Conservation (phyloP, 2,113 vertebrate genomes). For the Machaerirhynchus nigripectus region DNA sequence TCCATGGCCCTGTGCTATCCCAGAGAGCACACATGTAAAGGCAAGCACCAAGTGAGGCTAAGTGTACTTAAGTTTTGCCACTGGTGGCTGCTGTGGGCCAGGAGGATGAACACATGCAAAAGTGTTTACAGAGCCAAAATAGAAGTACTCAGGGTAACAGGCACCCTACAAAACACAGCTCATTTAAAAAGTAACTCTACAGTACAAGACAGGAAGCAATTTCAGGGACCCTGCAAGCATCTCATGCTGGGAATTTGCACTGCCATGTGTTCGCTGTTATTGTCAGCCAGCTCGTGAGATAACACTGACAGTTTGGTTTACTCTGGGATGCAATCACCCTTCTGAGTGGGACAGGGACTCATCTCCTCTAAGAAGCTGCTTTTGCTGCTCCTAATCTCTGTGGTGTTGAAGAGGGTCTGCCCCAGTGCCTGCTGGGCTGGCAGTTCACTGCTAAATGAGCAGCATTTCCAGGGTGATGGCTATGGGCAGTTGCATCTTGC, state of each 20-base stretch:
- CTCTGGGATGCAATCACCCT: neutral
- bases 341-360: neutral
- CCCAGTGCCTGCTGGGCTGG: neutral
- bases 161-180: neutral
- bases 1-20: neutral
- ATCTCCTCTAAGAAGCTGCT: neutral
- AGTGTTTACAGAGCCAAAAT: neutral
- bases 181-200: neutral
- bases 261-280: neutral
- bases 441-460: neutral
- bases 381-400: neutral
- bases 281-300: neutral
- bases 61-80: neutral
- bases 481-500: neutral
- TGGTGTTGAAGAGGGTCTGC: neutral
- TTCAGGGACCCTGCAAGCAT: neutral
- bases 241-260: neutral
- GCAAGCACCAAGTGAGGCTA: neutral
- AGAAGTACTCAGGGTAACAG: neutral
- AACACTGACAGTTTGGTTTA: neutral
- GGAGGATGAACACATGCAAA: neutral
- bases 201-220: neutral
- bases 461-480: constrained; percentile 1
- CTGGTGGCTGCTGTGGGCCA: neutral
- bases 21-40: neutral